These are phyloP conservation scores for Sycophila texana DNA, from an alignment of 2,888 invertebrate genomes.

Conservation along the genomic window DNA sequence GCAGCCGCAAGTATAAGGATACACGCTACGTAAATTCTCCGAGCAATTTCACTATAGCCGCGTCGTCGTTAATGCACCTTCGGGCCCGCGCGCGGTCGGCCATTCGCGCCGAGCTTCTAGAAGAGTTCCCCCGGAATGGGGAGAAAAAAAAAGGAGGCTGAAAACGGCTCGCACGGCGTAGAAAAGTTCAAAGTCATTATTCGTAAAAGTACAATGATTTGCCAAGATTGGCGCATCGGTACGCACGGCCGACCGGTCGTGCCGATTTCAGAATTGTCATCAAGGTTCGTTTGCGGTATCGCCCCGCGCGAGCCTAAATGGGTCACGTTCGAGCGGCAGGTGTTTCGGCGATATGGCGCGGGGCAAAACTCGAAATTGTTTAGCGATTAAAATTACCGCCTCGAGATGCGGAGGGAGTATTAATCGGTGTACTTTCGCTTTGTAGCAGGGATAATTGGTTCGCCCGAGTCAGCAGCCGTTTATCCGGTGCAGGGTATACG, in stretches of 20 bases:
- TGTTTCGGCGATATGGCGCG: too few species aligned
- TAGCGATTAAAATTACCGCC: conserved; percentile 10
- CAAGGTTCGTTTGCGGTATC: too few species aligned
- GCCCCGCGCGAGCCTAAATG: too few species aligned
- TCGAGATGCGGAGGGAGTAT: neutral
- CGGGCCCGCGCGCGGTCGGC: neutral
- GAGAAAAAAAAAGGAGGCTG: conserved; percentile 1
- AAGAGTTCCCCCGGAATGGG: neutral
- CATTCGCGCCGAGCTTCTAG: conserved; percentile 12
- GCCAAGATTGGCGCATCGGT: neutral
- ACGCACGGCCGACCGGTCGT: too few species aligned
- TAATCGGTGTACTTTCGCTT: too few species aligned
- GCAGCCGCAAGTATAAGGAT: conserved; percentile 24
- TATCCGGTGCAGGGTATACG: too few species aligned
- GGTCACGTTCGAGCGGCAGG: too few species aligned
- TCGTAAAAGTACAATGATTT: neutral
- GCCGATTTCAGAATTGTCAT: too few species aligned
- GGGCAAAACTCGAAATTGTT: conserved; percentile 4
- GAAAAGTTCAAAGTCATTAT: conserved; percentile 24
- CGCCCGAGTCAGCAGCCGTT: too few species aligned
- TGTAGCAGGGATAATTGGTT: too few species aligned
- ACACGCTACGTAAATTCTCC: conserved; percentile 36
- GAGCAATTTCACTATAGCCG: conserved; percentile 40
- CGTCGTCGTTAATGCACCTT: conserved; percentile 23
- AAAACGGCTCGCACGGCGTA: neutral